Percentiles rank a stretch among this genome's conserved stretches.
phyloP scores from a whole-genome alignment of 1,140 invertebrate species.

The Samia ricini region DNA sequence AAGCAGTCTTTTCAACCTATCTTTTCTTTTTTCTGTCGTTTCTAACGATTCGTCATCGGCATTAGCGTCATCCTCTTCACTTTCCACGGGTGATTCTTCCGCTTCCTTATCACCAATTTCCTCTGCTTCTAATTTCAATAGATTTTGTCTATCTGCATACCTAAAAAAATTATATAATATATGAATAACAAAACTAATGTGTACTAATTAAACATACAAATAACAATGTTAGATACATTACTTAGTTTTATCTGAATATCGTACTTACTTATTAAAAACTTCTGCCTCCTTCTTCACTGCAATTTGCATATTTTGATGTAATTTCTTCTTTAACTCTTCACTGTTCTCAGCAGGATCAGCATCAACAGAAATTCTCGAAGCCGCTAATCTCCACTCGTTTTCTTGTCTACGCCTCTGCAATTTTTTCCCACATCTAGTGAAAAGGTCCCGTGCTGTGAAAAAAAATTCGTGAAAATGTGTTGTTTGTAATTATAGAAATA shows the following conservation, averaged over 20 bases:
- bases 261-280: conserved; percentile 56
- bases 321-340: conserved; percentile 41
- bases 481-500: not conserved
- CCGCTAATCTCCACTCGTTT: conserved; percentile 66
- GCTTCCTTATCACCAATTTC: conserved; percentile 71
- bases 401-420: conserved; percentile 68
- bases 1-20: conserved; percentile 48
- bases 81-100: conserved; percentile 62
- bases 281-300: conserved; percentile 52
- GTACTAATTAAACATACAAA: not conserved
- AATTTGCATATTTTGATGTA: conserved; percentile 48
- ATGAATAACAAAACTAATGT: not conserved
- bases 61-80: conserved; percentile 51
- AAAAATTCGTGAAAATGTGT: conserved; percentile 5
- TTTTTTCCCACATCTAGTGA: conserved; percentile 66
- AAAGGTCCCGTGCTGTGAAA: conserved; percentile 60
- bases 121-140: conserved; percentile 56
- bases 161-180: conserved; percentile 34
- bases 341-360: conserved; percentile 53
- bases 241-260: conserved; percentile 15
- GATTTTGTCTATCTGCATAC: conserved; percentile 62
- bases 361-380: conserved; percentile 44
- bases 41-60: conserved; percentile 42
- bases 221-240: conserved; percentile 40
- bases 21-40: conserved; percentile 58